phyloP scores from a whole-genome alignment of 2,113 vertebrate genomes.

The Bos taurus region DNA sequence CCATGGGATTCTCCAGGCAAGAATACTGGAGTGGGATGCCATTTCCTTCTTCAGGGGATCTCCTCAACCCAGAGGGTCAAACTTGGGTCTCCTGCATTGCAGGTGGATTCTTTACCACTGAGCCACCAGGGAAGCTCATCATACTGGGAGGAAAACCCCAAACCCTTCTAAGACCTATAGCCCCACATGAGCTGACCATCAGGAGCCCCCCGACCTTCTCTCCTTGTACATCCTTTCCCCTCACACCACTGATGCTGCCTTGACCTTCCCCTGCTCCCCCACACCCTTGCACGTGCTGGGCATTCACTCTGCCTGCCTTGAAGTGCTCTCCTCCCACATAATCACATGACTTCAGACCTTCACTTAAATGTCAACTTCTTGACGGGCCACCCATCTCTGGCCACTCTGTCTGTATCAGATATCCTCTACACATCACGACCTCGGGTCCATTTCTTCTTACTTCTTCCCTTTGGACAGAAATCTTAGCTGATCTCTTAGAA shows the following conservation, averaged over 20 bases:
- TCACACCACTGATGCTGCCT: not conserved
- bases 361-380: not conserved
- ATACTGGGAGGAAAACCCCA: not conserved
- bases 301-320: not conserved
- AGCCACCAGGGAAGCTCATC: not conserved
- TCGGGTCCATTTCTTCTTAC: not conserved
- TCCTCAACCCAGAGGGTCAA: not conserved
- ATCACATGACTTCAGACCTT: not conserved
- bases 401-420: not conserved
- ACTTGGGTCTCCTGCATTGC: not conserved
- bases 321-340: not conserved
- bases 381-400: not conserved
- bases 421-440: not conserved
- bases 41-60: not conserved
- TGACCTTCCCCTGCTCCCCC: not conserved
- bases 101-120: not conserved
- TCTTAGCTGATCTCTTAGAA: not conserved
- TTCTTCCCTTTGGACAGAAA: not conserved
- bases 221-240: not conserved
- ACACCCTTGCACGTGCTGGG: fast-evolving
- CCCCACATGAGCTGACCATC: not conserved
- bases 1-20: not conserved
- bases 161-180: not conserved
- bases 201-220: not conserved
- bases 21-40: not conserved